These are phyloP conservation scores for Bufo gargarizans DNA, from an alignment of 2,113 vertebrate genomes.

Conservation along the genomic window DNA sequence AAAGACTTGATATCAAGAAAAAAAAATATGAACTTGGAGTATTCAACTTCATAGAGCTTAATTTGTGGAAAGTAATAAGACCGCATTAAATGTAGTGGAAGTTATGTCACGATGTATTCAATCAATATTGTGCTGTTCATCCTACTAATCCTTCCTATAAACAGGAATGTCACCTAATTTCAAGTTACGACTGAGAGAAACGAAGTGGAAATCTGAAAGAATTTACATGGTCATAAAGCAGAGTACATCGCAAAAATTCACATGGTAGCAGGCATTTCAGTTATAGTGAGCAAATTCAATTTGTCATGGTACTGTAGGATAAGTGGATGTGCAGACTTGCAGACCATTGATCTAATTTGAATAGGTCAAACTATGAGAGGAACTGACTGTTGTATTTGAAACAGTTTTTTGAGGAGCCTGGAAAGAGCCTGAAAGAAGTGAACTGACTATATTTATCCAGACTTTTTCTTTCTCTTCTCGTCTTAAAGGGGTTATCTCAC, in stretches of 20 bases:
- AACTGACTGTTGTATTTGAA: slow-evolving; percentile 9
- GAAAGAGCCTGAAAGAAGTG: not conserved
- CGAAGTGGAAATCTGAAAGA: not conserved
- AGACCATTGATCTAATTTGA: slow-evolving; percentile 47
- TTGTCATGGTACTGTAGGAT: slow-evolving; percentile 14
- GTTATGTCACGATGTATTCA: slow-evolving; percentile 1
- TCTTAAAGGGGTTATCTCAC: too few relatives aligned
- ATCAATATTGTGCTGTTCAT: slow-evolving; percentile 9
- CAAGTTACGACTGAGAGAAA: not conserved
- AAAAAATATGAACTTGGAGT: slow-evolving; percentile 20
- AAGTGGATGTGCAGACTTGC: slow-evolving; percentile 36
- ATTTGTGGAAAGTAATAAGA: slow-evolving; percentile 22
- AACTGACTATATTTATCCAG: not conserved
- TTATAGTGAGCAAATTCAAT: slow-evolving; percentile 41
- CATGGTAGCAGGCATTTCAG: slow-evolving; percentile 30
- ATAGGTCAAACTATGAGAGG: slow-evolving; percentile 28
- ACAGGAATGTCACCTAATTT: slow-evolving; percentile 3
- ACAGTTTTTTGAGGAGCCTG: not conserved
- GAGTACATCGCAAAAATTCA: slow-evolving; percentile 24
- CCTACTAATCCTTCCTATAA: slow-evolving; percentile 1
- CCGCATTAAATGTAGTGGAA: slow-evolving; percentile 17
- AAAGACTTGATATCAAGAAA: slow-evolving; percentile 35
- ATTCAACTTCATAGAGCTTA: not conserved
- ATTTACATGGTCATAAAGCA: slow-evolving; percentile 13
- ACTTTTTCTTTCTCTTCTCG: too few relatives aligned